These are phyloP conservation scores for Phylloscopus trochiloides DNA, from an alignment of 2,113 vertebrate species.

Conservation along the genomic window DNA sequence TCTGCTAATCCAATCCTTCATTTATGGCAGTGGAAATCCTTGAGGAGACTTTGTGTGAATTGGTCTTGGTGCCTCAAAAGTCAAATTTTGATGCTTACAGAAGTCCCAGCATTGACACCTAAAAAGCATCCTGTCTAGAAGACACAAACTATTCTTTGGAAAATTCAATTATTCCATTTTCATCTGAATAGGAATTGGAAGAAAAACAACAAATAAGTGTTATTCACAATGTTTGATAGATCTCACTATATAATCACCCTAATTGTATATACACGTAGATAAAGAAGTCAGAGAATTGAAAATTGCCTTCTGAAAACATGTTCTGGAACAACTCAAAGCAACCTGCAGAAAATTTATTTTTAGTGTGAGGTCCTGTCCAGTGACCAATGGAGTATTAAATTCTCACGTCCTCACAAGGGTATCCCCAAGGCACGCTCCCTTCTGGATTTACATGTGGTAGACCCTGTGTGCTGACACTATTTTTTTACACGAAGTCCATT, in stretches of 20 bases:
- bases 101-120: not conserved
- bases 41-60: not conserved
- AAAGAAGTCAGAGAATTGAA: not conserved
- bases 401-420: not conserved
- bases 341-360: not conserved
- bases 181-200: not conserved
- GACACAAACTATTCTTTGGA: not conserved
- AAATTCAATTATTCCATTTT: not conserved
- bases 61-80: not conserved
- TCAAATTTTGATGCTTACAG: not conserved
- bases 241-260: not conserved
- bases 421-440: not conserved
- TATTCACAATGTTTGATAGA: not conserved
- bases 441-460: not conserved
- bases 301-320: not conserved
- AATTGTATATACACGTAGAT: not conserved
- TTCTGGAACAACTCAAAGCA: not conserved
- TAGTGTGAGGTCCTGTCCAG: not conserved
- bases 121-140: not conserved
- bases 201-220: not conserved
- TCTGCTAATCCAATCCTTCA: not conserved
- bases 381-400: not conserved
- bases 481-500: not conserved
- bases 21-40: not conserved
- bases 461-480: not conserved